Evolutionary conservation across 2,113 vertebrate genomes (phyloP).

Genomic region (Gadus macrocephalus): DNA sequence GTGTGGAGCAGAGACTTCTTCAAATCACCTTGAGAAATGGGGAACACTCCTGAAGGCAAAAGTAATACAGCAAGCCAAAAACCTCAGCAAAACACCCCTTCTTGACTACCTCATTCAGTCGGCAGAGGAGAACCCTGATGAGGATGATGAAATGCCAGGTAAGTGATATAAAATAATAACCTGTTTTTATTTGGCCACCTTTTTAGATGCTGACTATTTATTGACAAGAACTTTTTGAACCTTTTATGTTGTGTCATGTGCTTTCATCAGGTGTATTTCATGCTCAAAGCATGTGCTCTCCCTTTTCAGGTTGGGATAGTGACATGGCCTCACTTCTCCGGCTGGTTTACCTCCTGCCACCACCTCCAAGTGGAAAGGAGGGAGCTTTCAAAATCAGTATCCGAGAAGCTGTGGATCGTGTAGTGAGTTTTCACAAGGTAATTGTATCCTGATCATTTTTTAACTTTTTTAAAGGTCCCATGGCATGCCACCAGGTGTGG

Average conservation of each 20-base stretch:
- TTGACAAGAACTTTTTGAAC: too few relatives aligned
- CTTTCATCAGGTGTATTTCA: too few relatives aligned
- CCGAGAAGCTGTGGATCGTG: slow-evolving; percentile 2
- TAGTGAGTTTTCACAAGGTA: slow-evolving; percentile 18
- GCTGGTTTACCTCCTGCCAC: slow-evolving; percentile 16
- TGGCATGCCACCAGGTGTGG: too few relatives aligned
- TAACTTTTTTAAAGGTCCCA: too few relatives aligned
- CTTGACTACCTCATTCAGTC: slow-evolving; percentile 6
- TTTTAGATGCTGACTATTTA: background rate
- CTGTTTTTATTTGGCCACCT: background rate
- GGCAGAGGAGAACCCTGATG: slow-evolving; percentile 10
- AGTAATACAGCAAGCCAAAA: slow-evolving; percentile 17
- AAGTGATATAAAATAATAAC: background rate
- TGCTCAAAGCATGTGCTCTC: too few relatives aligned
- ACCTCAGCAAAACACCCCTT: slow-evolving; percentile 1
- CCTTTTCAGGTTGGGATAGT: too few relatives aligned
- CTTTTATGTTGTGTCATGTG: too few relatives aligned
- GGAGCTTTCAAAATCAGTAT: slow-evolving; percentile 11
- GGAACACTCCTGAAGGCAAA: slow-evolving; percentile 6
- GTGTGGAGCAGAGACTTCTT: slow-evolving; percentile 10
- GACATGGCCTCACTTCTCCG: slow-evolving; percentile 5
- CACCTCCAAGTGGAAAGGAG: slow-evolving; percentile 2
- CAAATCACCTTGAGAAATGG: background rate
- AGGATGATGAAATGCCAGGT: slow-evolving; percentile 3
- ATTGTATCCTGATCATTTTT: background rate